These are phyloP conservation scores for Andrena cerasifolii DNA, from an alignment of 1,140 invertebrate species.

Conservation along the genomic window DNA sequence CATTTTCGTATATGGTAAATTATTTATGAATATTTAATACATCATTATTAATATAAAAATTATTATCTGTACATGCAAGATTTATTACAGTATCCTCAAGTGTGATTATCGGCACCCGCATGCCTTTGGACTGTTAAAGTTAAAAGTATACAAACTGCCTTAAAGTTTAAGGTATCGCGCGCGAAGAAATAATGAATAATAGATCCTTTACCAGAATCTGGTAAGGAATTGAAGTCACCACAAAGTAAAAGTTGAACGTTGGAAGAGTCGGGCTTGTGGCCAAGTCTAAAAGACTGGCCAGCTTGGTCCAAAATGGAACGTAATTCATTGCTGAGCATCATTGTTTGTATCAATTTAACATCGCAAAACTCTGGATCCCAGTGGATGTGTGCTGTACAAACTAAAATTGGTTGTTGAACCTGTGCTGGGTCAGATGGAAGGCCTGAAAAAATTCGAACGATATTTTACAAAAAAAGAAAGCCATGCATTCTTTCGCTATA, in stretches of 20 bases:
- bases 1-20: no score
- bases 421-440: constrained; percentile 88
- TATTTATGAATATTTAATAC: background rate
- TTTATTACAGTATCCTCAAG: background rate
- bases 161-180: background rate
- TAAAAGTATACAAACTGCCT: background rate
- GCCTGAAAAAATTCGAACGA: constrained; percentile 78
- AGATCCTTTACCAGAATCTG: constrained; percentile 94
- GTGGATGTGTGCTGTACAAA: constrained; percentile 99
- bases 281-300: constrained; percentile 85
- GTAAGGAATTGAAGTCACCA: constrained; percentile 99
- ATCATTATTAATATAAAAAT: background rate
- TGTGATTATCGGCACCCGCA: background rate
- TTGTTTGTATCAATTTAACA: constrained; percentile 99
- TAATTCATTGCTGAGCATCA: constrained; percentile 98
- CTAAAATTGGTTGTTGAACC: constrained; percentile 93
- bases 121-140: background rate
- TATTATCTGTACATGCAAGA: background rate
- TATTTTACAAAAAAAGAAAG: background rate
- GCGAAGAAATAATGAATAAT: background rate
- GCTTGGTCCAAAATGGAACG: constrained; percentile 92
- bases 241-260: constrained; percentile 97
- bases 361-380: constrained; percentile 99
- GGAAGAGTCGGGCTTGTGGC: constrained; percentile 87
- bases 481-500: no score